Conservation (phyloP, 2,888 invertebrate genomes). For the Ectemnius continuus region DNA sequence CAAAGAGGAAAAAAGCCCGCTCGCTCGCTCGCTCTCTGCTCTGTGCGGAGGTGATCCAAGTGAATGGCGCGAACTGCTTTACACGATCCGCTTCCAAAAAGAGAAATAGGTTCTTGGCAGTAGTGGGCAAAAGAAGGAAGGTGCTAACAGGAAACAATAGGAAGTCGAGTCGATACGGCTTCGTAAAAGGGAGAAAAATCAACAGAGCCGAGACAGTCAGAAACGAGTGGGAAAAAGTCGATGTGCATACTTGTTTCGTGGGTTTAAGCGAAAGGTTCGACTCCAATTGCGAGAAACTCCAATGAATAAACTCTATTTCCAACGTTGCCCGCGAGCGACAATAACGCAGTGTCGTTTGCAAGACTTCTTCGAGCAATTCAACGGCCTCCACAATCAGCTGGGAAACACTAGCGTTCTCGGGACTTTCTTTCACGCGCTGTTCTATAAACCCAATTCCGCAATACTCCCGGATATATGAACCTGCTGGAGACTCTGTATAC, state of each 20-base stretch:
- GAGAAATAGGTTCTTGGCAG: neutral
- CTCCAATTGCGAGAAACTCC: neutral
- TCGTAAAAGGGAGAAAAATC: neutral
- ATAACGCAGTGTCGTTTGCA: too few species aligned
- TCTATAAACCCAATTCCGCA: too few species aligned
- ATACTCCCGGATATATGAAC: too few species aligned
- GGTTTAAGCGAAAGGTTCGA: neutral
- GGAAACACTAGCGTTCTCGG: too few species aligned
- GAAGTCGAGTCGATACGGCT: neutral
- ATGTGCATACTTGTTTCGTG: conserved; percentile 1
- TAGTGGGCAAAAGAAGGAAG: neutral
- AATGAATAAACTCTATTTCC: neutral
- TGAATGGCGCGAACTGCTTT: conserved; percentile 6
- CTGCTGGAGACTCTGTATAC: too few species aligned
- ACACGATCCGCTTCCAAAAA: conserved; percentile 3
- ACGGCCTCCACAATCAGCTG: too few species aligned
- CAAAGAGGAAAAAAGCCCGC: neutral
- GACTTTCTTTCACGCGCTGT: too few species aligned
- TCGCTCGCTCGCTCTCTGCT: too few species aligned
- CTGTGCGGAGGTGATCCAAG: neutral
- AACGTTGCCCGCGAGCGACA: too few species aligned
- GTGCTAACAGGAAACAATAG: conserved; percentile 5
- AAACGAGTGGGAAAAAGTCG: neutral
- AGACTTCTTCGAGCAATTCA: too few species aligned
- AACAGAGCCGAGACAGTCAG: neutral